Base-by-base conservation (phyloP, 1,140 invertebrate species). In the Myzus persicae region DNA sequence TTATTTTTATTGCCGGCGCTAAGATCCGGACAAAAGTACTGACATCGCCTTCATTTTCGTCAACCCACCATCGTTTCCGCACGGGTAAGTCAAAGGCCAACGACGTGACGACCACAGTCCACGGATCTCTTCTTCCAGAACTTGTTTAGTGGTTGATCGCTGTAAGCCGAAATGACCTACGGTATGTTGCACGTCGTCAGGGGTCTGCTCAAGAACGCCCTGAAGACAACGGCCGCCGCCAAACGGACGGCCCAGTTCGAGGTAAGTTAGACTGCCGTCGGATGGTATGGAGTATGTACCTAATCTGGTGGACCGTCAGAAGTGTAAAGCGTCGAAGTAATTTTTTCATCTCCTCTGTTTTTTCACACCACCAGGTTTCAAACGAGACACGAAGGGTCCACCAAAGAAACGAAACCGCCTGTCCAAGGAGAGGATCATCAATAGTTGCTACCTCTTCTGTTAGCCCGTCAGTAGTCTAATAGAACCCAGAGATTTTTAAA, bases 111-210 rank as follows among this genome's bases (percentile, higher is more conserved):
- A 76, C n/a, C 31, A 76, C 59, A n/a, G n/a, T 76, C 31, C n/a
- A 48, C 44, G 31, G n/a, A 36, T 88, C 26, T 84, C 26, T 24
- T 14, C 42, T 26, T 11, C 40, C 26, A 24, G 40, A 84, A 84
- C 38, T 9, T 22, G 38, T 88, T 88, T 51, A 20, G 22, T 22
- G 87, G 36, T 20, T 36, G 48, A 11, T 59, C 11, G 14, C 36
- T 6, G n/a, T 24, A 46, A 42, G 90, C 76, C 40, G 54, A 48
- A 81, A 92, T 93, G 81, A 81, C 91, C 46, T 48, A 76, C 59
- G 31, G 91, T 42, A 82, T 93, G 8, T 93, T 93, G 36, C 46
- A 85, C 46, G 14, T 93, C 20, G 91, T 93, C 36, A 93, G 51
- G 46, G 48, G 44, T 54, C 46, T 85, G 14, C 91, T 38, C 14